phyloP scores from a whole-genome alignment of 2,888 invertebrate genomes.

The Psococerastis gibbosa region DNA sequence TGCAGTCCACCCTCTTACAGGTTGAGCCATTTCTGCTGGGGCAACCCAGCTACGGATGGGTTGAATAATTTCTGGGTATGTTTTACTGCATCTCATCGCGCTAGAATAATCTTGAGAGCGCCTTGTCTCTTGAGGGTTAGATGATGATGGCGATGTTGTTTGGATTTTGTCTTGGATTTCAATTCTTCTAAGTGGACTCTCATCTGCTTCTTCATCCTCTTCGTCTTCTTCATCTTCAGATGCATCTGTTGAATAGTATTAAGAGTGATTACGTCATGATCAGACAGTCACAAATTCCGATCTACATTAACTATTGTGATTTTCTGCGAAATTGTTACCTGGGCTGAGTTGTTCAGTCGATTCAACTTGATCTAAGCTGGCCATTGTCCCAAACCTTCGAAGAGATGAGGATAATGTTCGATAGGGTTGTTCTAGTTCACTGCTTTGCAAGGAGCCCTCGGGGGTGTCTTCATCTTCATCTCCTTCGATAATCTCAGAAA shows the following conservation, averaged over 20 bases:
- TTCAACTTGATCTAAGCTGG: constrained; percentile 49
- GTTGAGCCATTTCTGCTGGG: constrained; percentile 14
- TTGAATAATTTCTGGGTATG: neutral
- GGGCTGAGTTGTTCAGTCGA: too few species aligned
- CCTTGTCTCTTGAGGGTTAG: neutral
- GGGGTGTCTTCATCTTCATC: constrained; percentile 42
- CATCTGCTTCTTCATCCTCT: constrained; percentile 23
- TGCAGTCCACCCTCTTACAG: constrained; percentile 53
- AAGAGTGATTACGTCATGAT: too few species aligned
- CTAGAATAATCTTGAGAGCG: too few species aligned
- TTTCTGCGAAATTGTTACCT: constrained; percentile 33
- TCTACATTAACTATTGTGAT: constrained; percentile 27
- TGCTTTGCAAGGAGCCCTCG: constrained; percentile 42
- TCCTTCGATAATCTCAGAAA: constrained; percentile 18
- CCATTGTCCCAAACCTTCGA: constrained; percentile 46
- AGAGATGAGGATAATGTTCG: constrained; percentile 43
- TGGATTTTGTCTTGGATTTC: constrained; percentile 9
- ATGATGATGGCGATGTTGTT: neutral
- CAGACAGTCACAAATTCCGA: constrained; percentile 20
- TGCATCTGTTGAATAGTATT: constrained; percentile 18
- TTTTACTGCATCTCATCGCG: neutral
- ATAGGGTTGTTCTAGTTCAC: constrained; percentile 50
- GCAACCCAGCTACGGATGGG: neutral
- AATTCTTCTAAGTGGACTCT: constrained; percentile 7
- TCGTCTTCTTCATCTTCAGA: constrained; percentile 20